phyloP scores from a whole-genome alignment of 2,797 vertebrate species.

The Gymnopithys bicolor region DNA sequence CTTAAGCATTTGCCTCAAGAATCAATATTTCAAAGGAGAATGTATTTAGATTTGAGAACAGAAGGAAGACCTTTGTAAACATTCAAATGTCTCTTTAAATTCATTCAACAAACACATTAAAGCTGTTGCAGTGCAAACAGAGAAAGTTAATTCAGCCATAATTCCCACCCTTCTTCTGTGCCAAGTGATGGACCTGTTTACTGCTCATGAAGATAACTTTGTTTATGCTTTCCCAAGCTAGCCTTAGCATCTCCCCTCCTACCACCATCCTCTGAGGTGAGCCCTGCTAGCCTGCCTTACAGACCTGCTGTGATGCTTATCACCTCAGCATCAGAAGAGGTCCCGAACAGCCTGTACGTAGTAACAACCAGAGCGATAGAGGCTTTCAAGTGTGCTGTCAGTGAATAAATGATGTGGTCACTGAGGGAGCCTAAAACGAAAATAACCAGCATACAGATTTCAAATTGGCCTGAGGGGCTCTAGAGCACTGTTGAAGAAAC shows the following conservation, averaged over 20 bases:
- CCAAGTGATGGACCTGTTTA: not conserved
- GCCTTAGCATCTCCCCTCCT: not conserved
- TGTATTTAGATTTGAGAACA: conserved; percentile 19
- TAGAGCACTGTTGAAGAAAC: not conserved
- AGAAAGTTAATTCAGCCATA: not conserved
- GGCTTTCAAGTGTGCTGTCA: not conserved
- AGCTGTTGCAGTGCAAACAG: not conserved
- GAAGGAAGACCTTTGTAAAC: not conserved
- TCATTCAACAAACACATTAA: not conserved
- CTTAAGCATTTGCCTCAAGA: not conserved
- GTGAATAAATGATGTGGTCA: not conserved
- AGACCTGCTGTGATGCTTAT: not conserved
- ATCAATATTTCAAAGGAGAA: not conserved
- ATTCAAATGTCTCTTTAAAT: not conserved
- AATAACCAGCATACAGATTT: not conserved
- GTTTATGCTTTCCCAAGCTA: not conserved
- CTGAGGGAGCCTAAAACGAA: not conserved
- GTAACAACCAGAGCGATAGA: accelerated
- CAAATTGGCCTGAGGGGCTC: not conserved
- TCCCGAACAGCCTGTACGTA: not conserved
- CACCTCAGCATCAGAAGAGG: not conserved
- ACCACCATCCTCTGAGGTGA: not conserved
- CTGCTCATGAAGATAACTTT: not conserved
- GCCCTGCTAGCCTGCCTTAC: not conserved
- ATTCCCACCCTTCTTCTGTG: not conserved